Base-by-base conservation (phyloP, 1,140 invertebrate species). In the Tetraneura akinire region DNA sequence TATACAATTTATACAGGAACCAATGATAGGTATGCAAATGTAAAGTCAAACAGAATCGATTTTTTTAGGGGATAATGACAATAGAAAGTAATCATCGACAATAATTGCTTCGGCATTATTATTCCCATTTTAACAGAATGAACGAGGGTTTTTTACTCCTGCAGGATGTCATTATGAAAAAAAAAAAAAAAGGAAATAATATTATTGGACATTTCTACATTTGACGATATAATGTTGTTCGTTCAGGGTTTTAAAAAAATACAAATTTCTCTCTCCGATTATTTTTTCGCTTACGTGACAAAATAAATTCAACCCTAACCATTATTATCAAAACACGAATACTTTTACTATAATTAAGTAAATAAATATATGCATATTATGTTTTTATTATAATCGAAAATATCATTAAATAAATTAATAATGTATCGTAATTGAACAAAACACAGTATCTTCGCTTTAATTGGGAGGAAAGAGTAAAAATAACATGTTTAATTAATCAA, bases 61-160 rank as follows among this genome's bases (percentile, higher is more conserved):
- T 29, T 49, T n/a, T 29, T 1, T 14, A 70, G 23, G 23, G 16
- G 5, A 11, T 4, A 37, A 18, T 32, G 13, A 62, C 55, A 76
- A 76, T 76, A 29, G 32, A 76, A 55, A 53, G 73, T 21, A 78
- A 78, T 78, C 21, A 47, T 21, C 49, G 6, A 16, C 51, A 14
- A 47, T 74, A 74, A 57, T 71, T 51, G 68, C 18, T 21, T 71
- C 10, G 23, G 26, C 45, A 51, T 49, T 49, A 71, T 71, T 71
- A 42, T 32, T n/a, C 68, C 45, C 68, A 3, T 49, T 49, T 51
- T 42, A 16, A 32, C 45, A n/a, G 57, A 14, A 11, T 45, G 4
- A 68, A 66, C 1, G n/a, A 11, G 5, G 21, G 16, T 9, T 68
- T 23, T 66, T 68, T 47, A 23, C 21, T n/a, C 13, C 66, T 51